These are phyloP conservation scores for Alitta virens DNA, from an alignment of 2,888 invertebrate species.

Conservation along the genomic window DNA sequence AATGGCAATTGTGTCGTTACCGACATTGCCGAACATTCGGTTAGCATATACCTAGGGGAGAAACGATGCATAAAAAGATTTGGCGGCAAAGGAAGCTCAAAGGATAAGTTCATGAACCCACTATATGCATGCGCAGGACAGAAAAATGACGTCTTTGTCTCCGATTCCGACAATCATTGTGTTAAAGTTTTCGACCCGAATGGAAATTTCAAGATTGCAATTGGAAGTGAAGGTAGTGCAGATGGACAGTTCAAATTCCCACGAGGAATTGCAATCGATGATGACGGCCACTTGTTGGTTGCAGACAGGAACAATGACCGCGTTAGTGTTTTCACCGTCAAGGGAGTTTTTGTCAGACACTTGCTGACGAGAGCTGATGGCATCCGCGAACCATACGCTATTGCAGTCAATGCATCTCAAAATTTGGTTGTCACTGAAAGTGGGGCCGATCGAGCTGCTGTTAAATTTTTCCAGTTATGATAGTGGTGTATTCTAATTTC, in stretches of 20 bases:
- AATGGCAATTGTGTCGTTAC: slow-evolving; percentile 32
- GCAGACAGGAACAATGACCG: slow-evolving; percentile 32
- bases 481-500: too few species aligned
- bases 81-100: slow-evolving; percentile 20
- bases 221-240: slow-evolving; percentile 26
- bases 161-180: slow-evolving; percentile 33
- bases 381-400: slow-evolving; percentile 27
- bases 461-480: slow-evolving; percentile 28
- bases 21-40: slow-evolving; percentile 30
- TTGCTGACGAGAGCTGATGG: slow-evolving; percentile 28
- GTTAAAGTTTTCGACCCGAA: slow-evolving; percentile 28
- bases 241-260: slow-evolving; percentile 31
- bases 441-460: slow-evolving; percentile 20
- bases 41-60: slow-evolving; percentile 32
- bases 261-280: slow-evolving; percentile 26
- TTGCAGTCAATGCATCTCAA: slow-evolving; percentile 21
- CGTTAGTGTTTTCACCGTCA: slow-evolving; percentile 22
- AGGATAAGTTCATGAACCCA: slow-evolving; percentile 29
- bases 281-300: slow-evolving; percentile 30
- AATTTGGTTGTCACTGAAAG: slow-evolving; percentile 32
- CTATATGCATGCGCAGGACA: slow-evolving; percentile 27
- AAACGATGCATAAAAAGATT: slow-evolving; percentile 26
- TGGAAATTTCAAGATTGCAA: slow-evolving; percentile 24
- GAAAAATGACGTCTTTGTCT: slow-evolving; percentile 32
- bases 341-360: slow-evolving; percentile 28